Conservation (phyloP, 2,888 invertebrate genomes). For the Tyria jacobaeae region DNA sequence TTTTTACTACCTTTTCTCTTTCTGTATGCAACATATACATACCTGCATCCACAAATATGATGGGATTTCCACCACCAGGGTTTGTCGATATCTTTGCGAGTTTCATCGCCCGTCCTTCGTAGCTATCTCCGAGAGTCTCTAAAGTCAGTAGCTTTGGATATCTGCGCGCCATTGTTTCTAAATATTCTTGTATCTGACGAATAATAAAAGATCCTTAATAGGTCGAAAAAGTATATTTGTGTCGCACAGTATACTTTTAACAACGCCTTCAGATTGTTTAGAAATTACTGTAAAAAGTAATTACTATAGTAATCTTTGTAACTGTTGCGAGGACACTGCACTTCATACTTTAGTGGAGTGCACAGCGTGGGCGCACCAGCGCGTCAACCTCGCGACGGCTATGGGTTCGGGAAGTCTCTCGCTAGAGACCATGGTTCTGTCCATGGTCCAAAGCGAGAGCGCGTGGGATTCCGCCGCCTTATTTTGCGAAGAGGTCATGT, state of each 20-base stretch:
- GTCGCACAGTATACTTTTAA: too few species aligned
- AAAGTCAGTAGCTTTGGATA: conserved; percentile 79
- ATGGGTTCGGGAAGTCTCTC: too few species aligned
- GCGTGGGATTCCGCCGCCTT: too few species aligned
- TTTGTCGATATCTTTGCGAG: conserved; percentile 86
- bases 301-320: too few species aligned
- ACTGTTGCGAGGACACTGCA: too few species aligned
- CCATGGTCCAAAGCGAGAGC: too few species aligned
- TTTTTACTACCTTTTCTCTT: too few species aligned
- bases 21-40: conserved; percentile 10
- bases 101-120: conserved; percentile 83
- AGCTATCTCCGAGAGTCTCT: conserved; percentile 84
- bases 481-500: too few species aligned
- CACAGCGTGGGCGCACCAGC: too few species aligned
- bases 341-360: too few species aligned
- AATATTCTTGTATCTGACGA: conserved; percentile 65
- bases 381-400: too few species aligned
- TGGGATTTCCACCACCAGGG: conserved; percentile 80
- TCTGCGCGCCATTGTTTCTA: conserved; percentile 56
- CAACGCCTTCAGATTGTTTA: neutral
- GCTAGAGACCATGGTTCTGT: too few species aligned
- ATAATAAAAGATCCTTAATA: neutral
- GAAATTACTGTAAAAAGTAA: neutral
- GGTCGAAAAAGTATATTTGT: neutral
- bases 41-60: conserved; percentile 88